A percentile compares a stretch with the other conserved stretches of the same genome.
Conservation (phyloP, 1,140 invertebrate genomes). For the Battus philenor region DNA sequence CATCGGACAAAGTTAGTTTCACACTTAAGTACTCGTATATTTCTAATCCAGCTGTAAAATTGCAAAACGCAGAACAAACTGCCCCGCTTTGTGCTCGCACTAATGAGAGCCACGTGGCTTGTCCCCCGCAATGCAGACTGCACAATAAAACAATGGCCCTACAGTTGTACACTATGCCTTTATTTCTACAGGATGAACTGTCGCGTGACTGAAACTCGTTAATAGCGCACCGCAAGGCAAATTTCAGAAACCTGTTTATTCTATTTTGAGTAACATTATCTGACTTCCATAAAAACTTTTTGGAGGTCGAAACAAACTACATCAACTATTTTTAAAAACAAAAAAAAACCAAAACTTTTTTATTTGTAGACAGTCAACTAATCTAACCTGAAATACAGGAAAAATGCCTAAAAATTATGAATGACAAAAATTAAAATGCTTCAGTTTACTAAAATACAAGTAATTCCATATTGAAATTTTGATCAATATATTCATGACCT, state of each 20-base stretch:
- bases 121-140: constrained; percentile 71
- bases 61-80: constrained; percentile 70
- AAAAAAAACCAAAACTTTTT: too few species aligned
- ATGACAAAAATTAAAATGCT: too few species aligned
- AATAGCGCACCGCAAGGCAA: constrained; percentile 37
- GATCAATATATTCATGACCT: too few species aligned
- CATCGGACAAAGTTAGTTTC: too few species aligned
- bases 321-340: too few species aligned
- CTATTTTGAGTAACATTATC: constrained; percentile 24
- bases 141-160: constrained; percentile 69
- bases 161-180: constrained; percentile 56
- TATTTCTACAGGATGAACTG: constrained; percentile 63
- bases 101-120: constrained; percentile 72
- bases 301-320: too few species aligned
- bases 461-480: too few species aligned
- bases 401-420: too few species aligned
- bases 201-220: constrained; percentile 58
- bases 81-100: constrained; percentile 65
- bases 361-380: too few species aligned
- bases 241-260: constrained; percentile 32
- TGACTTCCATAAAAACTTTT: constrained; percentile 20
- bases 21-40: too few species aligned
- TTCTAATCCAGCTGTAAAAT: constrained; percentile 63
- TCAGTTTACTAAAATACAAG: too few species aligned
- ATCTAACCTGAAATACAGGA: too few species aligned